These are phyloP conservation scores for Zophobas morio DNA, from an alignment of 1,140 invertebrate species.

Conservation along the genomic window DNA sequence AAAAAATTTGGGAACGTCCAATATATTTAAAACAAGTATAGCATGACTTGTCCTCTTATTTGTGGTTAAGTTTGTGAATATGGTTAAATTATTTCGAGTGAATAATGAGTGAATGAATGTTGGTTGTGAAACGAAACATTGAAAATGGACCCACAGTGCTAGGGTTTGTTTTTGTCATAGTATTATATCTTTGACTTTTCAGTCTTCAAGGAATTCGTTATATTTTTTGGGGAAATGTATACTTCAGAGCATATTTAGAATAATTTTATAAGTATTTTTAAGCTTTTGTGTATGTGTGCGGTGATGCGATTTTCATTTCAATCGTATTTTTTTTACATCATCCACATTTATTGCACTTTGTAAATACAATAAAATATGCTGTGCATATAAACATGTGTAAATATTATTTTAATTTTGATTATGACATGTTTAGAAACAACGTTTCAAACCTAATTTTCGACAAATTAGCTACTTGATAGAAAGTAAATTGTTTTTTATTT, in stretches of 20 bases:
- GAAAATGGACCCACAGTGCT: no score
- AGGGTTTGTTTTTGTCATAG: no score
- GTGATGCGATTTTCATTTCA: no score
- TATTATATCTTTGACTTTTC: no score
- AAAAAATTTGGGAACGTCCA: slow-evolving; percentile 72
- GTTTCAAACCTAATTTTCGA: no score
- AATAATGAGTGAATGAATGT: not conserved
- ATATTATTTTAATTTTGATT: not conserved
- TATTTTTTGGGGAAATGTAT: not conserved
- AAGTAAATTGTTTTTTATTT: no score
- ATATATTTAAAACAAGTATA: slow-evolving; percentile 70
- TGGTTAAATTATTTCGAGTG: not conserved
- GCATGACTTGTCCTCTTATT: slow-evolving; percentile 33
- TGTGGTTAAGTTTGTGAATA: not conserved
- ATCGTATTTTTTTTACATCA: not conserved
- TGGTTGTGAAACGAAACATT: not conserved
- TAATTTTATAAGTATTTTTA: not conserved
- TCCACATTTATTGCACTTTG: no score
- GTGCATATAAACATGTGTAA: not conserved
- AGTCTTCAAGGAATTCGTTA: no score
- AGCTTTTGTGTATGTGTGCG: not conserved
- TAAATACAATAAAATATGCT: not conserved
- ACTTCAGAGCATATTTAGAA: not conserved
- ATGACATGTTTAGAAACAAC: no score
- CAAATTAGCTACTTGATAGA: no score